Evolutionary conservation across 2,113 vertebrate species (phyloP), one percentile per base, ranked within the genome.

Genomic region (Azemiops feae): DNA sequence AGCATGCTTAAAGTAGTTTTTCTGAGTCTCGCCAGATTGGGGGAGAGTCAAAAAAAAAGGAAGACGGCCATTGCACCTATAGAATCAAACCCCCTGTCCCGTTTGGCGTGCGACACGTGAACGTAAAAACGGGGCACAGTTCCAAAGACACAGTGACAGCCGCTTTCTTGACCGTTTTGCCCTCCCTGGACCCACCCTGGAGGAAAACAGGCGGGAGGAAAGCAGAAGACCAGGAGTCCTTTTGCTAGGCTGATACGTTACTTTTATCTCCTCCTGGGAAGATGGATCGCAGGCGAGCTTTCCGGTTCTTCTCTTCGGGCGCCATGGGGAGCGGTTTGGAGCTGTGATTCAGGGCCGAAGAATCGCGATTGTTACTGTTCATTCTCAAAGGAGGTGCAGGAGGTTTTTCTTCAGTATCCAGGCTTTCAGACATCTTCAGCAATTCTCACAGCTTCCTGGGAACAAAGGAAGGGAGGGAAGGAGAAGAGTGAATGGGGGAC

Each of bases 281-380:
- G 98, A 99, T 99, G 97, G 99, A 99, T 96, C 99, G 98, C 89
- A 99, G 99, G 95, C 99, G 98, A 96, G 99, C 99, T 96, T 99
- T 99, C 98, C 99, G 99, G 98, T 99, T 99, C 97, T 99, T 99
- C 98, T 99, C 99, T 97, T 99, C 99, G 0, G 99, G 99, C 97
- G 99, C 99, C 99, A 99, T 99, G 96, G 99, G 99, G 93, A 99
- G 99, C 1, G 99, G 99, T 98, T 99, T 99, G 4, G 99, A 98
- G 95, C 98, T 98, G 98, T 99, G 99, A 97, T 99, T 99, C 57
- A 99, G 96, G 9, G 98, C 98, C 86, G 98, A 99, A 98, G 99
- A 99, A 96, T 99, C 99, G 14, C 99, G 98, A 91, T 98, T 99
- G 98, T 98, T 99, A 97, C 99, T 99, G 98, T 99, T 99, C 99